These are phyloP conservation scores for Gobionotothen gibberifrons DNA, from an alignment of 2,797 vertebrate species.

Conservation along the genomic window DNA sequence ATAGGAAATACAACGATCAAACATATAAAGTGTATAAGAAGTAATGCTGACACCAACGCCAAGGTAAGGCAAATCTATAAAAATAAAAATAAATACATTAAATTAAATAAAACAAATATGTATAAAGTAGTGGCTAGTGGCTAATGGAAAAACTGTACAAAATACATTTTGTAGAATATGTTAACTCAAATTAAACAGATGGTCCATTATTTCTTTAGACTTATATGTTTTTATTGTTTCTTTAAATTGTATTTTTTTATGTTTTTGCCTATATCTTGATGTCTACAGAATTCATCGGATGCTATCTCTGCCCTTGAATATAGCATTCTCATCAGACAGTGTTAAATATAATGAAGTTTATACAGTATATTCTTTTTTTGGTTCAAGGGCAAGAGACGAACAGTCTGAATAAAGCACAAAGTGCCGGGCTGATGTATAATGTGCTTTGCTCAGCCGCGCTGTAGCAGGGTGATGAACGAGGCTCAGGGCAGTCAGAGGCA, in stretches of 20 bases:
- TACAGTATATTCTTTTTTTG: background rate
- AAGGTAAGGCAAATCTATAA: no score
- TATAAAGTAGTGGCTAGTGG: no score
- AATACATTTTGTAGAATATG: no score
- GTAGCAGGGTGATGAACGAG: conserved; percentile 48
- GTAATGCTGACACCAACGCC: no score
- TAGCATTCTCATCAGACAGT: conserved; percentile 3
- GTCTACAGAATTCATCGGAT: background rate
- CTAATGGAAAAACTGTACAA: no score
- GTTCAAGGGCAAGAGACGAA: conserved; percentile 25
- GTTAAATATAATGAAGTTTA: background rate
- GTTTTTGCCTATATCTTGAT: background rate
- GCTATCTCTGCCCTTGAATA: background rate
- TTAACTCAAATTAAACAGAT: no score
- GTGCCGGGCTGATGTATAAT: conserved; percentile 24
- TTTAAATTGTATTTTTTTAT: no score
- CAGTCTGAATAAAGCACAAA: conserved; percentile 20
- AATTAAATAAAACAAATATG: no score
- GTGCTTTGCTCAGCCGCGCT: conserved; percentile 38
- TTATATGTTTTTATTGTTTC: background rate
- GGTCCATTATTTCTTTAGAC: background rate
- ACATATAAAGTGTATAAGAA: no score
- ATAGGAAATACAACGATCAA: no score
- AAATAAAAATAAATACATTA: no score
- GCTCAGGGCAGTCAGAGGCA: conserved; percentile 17